A percentile compares a stretch with the other conserved stretches of the same genome.
Conservation (phyloP, 2,888 invertebrate species). For the Trichogramma evanescens region DNA sequence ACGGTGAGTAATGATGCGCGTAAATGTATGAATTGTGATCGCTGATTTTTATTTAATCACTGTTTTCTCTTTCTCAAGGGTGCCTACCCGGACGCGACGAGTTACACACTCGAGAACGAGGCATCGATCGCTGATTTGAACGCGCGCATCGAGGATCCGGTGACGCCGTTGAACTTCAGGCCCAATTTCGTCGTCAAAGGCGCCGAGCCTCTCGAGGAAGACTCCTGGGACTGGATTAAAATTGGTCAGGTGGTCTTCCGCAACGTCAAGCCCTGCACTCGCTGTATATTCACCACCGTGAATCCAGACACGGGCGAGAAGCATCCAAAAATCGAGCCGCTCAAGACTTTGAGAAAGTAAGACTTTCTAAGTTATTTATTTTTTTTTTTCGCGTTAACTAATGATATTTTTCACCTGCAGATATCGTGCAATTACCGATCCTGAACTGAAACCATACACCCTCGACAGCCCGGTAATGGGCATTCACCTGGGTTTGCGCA, state of each 20-base stretch:
- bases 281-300: slow-evolving; percentile 67
- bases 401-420: slow-evolving; percentile 36
- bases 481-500: slow-evolving; percentile 50
- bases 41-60: background rate
- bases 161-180: slow-evolving; percentile 56
- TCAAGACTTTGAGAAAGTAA: slow-evolving; percentile 61
- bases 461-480: slow-evolving; percentile 51
- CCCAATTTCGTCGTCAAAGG: slow-evolving; percentile 64
- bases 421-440: slow-evolving; percentile 47
- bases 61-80: slow-evolving; percentile 48
- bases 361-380: slow-evolving; percentile 5
- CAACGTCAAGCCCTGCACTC: slow-evolving; percentile 60
- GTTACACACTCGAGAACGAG: slow-evolving; percentile 62
- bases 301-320: slow-evolving; percentile 61
- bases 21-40: background rate
- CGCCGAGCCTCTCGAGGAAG: slow-evolving; percentile 58
- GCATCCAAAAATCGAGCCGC: slow-evolving; percentile 56
- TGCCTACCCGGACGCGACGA: slow-evolving; percentile 60
- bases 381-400: background rate
- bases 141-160: slow-evolving; percentile 51
- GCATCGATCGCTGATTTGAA: slow-evolving; percentile 64
- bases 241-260: slow-evolving; percentile 61
- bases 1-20: slow-evolving; percentile 28
- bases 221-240: slow-evolving; percentile 64
- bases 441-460: slow-evolving; percentile 32